These are phyloP conservation scores for Erebia aethiops DNA, from an alignment of 2,888 invertebrate species.

Conservation along the genomic window DNA sequence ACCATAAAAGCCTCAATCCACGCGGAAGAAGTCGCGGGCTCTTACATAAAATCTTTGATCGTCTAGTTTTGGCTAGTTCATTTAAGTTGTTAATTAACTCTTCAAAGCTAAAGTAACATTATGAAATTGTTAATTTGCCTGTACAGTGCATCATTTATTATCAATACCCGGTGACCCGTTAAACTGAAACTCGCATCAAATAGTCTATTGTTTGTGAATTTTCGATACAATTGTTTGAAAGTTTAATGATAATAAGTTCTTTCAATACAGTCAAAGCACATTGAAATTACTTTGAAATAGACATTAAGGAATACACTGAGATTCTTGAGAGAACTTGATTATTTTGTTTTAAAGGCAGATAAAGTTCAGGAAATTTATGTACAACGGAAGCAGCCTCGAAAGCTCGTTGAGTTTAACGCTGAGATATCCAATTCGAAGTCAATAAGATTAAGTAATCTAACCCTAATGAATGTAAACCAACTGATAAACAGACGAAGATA, in stretches of 20 bases:
- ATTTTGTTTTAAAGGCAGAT: not conserved
- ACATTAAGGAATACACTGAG: not conserved
- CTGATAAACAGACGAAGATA: too few species aligned
- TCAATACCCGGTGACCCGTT: not conserved
- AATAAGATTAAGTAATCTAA: not conserved
- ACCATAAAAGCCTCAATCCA: too few species aligned
- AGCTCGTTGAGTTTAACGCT: not conserved
- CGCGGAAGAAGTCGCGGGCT: too few species aligned
- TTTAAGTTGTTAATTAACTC: not conserved
- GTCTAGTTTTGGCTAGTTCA: not conserved
- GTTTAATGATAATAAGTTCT: constrained; percentile 1
- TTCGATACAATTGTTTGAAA: not conserved
- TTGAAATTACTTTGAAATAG: not conserved
- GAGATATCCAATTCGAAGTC: not conserved
- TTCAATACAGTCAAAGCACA: not conserved
- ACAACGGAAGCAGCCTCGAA: not conserved
- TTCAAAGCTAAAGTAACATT: not conserved
- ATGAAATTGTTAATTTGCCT: not conserved
- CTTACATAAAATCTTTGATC: not conserved
- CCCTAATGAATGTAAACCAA: too few species aligned
- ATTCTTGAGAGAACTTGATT: not conserved
- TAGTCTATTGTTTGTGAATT: not conserved
- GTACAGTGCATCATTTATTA: not conserved
- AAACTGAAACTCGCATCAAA: not conserved
- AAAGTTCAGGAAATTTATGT: constrained; percentile 2